Percentiles rank a stretch among this genome's conserved stretches.
These are phyloP conservation scores for Lepidocyrtinus sp. DNA, from an alignment of 2,888 invertebrate genomes.

Conservation along the genomic window DNA sequence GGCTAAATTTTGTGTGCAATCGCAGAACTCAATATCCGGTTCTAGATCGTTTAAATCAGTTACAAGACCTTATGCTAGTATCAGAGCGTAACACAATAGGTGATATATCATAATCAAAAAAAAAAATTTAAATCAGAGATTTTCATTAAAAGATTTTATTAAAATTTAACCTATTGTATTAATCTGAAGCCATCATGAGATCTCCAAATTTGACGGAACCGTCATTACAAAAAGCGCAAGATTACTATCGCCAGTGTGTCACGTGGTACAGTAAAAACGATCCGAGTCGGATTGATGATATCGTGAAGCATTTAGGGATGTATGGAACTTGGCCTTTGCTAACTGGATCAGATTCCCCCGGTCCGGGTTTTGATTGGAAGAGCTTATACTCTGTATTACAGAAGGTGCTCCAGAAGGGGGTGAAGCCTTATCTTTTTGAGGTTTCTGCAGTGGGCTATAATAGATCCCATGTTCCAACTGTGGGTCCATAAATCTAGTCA, in stretches of 20 bases:
- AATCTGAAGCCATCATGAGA: conserved; percentile 34
- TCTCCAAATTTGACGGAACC: conserved; percentile 47
- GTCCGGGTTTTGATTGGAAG: conserved; percentile 43
- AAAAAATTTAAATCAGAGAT: not conserved
- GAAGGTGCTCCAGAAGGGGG: conserved; percentile 40
- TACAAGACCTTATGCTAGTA: conserved; percentile 38
- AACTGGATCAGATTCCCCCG: conserved; percentile 42
- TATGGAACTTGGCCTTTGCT: conserved; percentile 53
- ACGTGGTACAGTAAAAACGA: conserved; percentile 49
- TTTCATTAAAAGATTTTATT: not conserved
- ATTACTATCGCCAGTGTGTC: conserved; percentile 48
- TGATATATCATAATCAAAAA: not conserved
- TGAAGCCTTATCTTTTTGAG: conserved; percentile 48
- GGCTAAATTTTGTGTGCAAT: conserved; percentile 52
- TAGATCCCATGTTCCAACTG: conserved; percentile 46
- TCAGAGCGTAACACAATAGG: conserved; percentile 44
- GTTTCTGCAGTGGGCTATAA: conserved; percentile 44
- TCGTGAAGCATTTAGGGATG: conserved; percentile 48
- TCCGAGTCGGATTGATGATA: conserved; percentile 46
- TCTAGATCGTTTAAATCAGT: conserved; percentile 47
- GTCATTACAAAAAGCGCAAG: conserved; percentile 36
- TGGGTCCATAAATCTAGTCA: no score
- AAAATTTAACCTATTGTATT: not conserved
- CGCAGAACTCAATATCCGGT: conserved; percentile 48
- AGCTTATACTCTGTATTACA: conserved; percentile 19